phyloP scores from a whole-genome alignment of 2,113 vertebrate genomes.

The Poecile atricapillus region DNA sequence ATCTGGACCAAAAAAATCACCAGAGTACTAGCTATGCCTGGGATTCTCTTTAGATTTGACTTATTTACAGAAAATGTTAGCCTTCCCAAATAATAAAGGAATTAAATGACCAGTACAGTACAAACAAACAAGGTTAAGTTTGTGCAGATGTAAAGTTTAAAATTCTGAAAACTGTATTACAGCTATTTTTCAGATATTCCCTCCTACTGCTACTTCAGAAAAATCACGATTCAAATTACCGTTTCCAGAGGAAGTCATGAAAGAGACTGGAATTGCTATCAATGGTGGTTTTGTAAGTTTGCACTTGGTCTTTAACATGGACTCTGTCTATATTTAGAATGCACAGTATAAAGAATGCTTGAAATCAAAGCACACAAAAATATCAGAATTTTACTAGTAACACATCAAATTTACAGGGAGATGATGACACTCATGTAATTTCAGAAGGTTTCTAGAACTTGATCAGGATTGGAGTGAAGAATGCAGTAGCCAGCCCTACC shows the following conservation, averaged over 20 bases:
- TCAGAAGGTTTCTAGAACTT: neutral
- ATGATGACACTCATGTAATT: neutral
- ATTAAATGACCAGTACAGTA: neutral
- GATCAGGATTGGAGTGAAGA: neutral
- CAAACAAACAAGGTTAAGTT: neutral
- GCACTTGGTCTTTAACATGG: neutral
- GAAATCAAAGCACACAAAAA: neutral
- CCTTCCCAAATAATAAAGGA: neutral
- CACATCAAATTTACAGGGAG: neutral
- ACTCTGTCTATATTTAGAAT: neutral
- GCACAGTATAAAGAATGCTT: neutral
- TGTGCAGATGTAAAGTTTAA: neutral
- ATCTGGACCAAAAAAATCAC: neutral
- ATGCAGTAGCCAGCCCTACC: neutral
- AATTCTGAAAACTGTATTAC: neutral
- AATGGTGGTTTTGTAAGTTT: neutral
- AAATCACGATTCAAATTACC: neutral
- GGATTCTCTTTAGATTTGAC: neutral
- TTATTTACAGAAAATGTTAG: neutral
- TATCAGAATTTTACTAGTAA: neutral
- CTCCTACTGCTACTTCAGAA: neutral
- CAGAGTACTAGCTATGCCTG: neutral
- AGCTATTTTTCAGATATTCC: neutral
- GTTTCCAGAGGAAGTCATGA: conserved; percentile 34
- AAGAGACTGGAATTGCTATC: neutral